Conservation (phyloP, 1,140 invertebrate genomes). For the Chionoecetes opilio region DNA sequence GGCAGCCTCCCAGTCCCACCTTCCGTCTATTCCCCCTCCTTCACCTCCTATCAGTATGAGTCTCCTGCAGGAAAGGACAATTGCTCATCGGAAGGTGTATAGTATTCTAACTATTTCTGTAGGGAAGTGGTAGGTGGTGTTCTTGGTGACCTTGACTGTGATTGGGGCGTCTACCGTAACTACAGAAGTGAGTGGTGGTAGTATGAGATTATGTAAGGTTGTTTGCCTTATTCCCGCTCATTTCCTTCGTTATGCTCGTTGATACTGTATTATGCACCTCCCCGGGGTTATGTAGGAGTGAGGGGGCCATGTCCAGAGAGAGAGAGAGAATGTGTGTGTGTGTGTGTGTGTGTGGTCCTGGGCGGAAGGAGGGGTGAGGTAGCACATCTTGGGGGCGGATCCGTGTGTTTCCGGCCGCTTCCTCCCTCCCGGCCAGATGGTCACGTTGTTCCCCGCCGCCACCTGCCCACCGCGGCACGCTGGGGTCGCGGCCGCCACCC, state of each 20-base stretch:
- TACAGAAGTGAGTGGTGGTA: too few relatives aligned
- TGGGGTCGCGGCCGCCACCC: too few relatives aligned
- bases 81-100: background rate
- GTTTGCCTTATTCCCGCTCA: too few relatives aligned
- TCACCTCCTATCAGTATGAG: background rate
- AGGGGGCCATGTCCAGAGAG: background rate
- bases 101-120: too few relatives aligned
- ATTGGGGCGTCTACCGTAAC: too few relatives aligned
- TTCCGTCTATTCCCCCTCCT: background rate
- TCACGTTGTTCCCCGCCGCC: background rate
- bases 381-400: slow-evolving; percentile 15
- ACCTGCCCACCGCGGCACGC: background rate
- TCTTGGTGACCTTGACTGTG: too few relatives aligned
- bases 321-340: background rate
- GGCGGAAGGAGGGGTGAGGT: background rate
- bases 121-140: too few relatives aligned
- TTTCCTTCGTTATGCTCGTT: too few relatives aligned
- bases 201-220: too few relatives aligned
- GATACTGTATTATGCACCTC: too few relatives aligned
- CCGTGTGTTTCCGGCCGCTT: background rate
- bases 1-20: background rate
- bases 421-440: background rate
- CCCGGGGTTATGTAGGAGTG: too few relatives aligned
- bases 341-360: background rate
- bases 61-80: background rate